Evolutionary conservation across 2,888 invertebrate species (phyloP), one percentile per base, ranked within the genome.

Genomic region (Drosophila affinis): DNA sequence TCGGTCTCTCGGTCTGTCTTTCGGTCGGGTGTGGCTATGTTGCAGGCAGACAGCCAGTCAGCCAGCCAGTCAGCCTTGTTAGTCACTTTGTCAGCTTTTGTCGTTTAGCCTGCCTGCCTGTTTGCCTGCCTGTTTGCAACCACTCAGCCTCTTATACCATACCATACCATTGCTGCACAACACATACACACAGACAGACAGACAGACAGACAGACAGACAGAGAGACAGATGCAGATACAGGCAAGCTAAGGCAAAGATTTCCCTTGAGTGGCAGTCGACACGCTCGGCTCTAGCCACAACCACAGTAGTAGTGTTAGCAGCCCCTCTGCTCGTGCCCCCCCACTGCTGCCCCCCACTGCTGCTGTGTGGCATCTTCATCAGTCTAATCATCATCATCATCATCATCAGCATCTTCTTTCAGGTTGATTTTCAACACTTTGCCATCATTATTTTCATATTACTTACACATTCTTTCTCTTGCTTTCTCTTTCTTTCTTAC

Each of bases 1-100:
- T n/a, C 45, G 52, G 59, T 51, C 54, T 60, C 51, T 18, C 49
- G 53, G 57, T 48, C 52, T 59, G 62, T n/a, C 45, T 52, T 32
- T 34, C 49, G 44, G 39, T 6, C 39, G 39, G 2, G 61, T 62
- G 56, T 62, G 76, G 47, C 29, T 27, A 27, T 27, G 27, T 27
- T 7, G 27, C 27, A 27, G 27, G 7, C 27, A 27, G 27, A 1
- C 27, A 65, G 77, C 48, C 73, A 65, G 78, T 62, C 75, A 27
- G 27, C 5, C 24, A 73, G 70, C 46, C 77, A 65, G 77, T 53
- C 73, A 65, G 75, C 67, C 75, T 75, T 79, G 79, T 78, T 79
- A 79, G 79, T 73, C 79, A 79, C 76, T 81, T 79, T 81, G 81
- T 79, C 79, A 78, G 81, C 81, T 72, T 71, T 81, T 77, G 60